A percentile compares a stretch with the other conserved stretches of the same genome.
Conservation (phyloP, 2,888 invertebrate species). For the Eugnorisma glareosa region DNA sequence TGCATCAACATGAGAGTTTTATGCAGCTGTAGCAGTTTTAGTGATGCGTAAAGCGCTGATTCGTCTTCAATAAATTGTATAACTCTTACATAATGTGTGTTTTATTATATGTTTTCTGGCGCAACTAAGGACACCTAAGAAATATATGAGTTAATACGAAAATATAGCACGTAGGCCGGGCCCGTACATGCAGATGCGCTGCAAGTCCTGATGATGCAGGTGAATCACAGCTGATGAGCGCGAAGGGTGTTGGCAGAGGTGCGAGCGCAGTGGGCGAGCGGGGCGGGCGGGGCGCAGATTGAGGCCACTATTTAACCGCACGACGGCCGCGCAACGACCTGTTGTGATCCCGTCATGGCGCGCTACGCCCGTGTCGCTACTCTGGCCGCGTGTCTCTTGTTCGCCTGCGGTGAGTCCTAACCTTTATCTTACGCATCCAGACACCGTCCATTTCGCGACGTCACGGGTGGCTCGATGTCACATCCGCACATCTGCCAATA, state of each 20-base stretch:
- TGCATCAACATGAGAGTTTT: constrained; percentile 16
- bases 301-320: constrained; percentile 91
- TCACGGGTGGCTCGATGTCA: constrained; percentile 84
- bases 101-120: constrained; percentile 44
- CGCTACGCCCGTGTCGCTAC: constrained; percentile 90
- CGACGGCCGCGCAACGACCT: constrained; percentile 90
- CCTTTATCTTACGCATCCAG: constrained; percentile 88
- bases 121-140: constrained; percentile 40
- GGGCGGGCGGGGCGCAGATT: constrained; percentile 89
- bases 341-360: constrained; percentile 91
- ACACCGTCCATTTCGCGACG: constrained; percentile 87
- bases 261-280: constrained; percentile 88
- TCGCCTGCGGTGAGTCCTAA: constrained; percentile 91
- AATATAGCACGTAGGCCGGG: constrained; percentile 21
- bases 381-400: constrained; percentile 90
- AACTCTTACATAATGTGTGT: constrained; percentile 57
- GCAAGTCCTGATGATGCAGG: constrained; percentile 76
- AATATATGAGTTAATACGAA: constrained; percentile 33
- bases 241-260: constrained; percentile 88
- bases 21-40: constrained; percentile 29
- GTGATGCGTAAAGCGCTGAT: constrained; percentile 39
- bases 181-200: constrained; percentile 56
- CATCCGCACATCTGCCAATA: constrained; percentile 77
- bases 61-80: constrained; percentile 55
- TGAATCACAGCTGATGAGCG: constrained; percentile 87